Percentiles rank a stretch among this genome's conserved stretches.
Conservation (phyloP, 2,888 invertebrate species). For the Stenodera caucasica region DNA sequence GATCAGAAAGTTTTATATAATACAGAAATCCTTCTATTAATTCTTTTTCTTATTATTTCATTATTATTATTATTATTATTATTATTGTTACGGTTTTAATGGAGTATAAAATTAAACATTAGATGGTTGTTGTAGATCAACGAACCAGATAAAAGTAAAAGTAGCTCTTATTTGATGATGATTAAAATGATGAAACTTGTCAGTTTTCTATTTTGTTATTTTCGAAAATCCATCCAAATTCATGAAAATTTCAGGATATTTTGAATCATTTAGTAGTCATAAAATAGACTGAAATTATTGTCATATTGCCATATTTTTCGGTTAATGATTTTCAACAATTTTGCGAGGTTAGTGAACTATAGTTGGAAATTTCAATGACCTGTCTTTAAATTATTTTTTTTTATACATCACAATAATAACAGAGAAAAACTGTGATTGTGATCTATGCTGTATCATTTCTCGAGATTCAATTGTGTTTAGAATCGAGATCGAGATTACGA, state of each 20-base stretch:
- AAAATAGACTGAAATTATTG: not conserved
- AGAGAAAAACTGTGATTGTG: too few relatives aligned
- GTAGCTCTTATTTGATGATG: not conserved
- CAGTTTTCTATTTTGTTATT: not conserved
- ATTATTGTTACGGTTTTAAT: not conserved
- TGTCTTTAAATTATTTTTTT: not conserved
- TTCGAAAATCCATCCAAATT: not conserved
- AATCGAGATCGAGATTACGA: too few relatives aligned
- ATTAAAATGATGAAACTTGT: not conserved
- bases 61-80: not conserved
- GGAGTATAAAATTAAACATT: not conserved
- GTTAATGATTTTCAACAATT: not conserved
- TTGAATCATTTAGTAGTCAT: too few relatives aligned
- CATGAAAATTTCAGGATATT: not conserved
- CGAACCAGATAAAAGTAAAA: conserved; percentile 6
- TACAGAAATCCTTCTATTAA: not conserved
- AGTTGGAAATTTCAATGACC: not conserved
- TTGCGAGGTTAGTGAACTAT: conserved; percentile 4
- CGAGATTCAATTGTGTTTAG: too few relatives aligned
- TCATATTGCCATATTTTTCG: not conserved
- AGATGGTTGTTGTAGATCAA: not conserved
- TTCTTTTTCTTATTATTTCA: not conserved
- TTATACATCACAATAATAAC: too few relatives aligned
- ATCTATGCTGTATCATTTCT: too few relatives aligned
- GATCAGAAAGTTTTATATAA: conserved; percentile 22